Evolutionary conservation across 1,140 invertebrate genomes (phyloP), one percentile per base, ranked within the genome.

Genomic region (Drosophila parabipectinata): DNA sequence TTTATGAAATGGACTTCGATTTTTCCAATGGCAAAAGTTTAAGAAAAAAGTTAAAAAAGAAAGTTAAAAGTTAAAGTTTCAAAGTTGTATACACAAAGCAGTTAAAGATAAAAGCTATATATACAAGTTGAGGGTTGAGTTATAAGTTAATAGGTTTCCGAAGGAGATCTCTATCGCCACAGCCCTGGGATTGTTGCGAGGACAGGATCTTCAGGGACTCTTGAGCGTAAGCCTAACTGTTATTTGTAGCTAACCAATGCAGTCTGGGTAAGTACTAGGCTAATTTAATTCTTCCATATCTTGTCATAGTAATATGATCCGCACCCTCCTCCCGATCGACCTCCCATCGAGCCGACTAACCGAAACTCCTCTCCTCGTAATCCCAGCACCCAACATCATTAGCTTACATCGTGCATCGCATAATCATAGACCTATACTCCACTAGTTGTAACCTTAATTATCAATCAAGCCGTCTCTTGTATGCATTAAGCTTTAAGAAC

Each of bases 1-100:
- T 88, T 83, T 76, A 78, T 81, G 73, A 90, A 91, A 91, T 91
- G 90, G 90, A 91, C 90, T 91, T 91, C 90, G 90, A 91, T 91
- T 91, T 91, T 91, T 91, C 71, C 73, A 58, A 82, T 75, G 75
- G 72, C 63, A 69, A 82, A 79, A 64, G 14, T 12, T 15, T 28
- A 57, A 47, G 55, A 62, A 21, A 37, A 53, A 39, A 64, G 44
- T 67, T 45, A 48, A 34, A 71, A 67, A 61, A 41, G 3, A 67
- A 61, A 41, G 10, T 47, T 15, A 15, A 74, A 59, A 69, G 30
- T 73, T 24, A 73, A 76, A 69, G 53, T 58, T 61, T 60, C 73
- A 84, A 79, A 75, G 77, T 75, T 71, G 58, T 72, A 87, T 82
- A 85, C 81, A 85, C 81, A 85, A 85, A 68, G 72, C 37, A 79